A percentile compares a stretch with the other conserved stretches of the same genome.
Evolutionary conservation across 2,797 vertebrate species (phyloP).

Genomic region (Argya squamiceps): DNA sequence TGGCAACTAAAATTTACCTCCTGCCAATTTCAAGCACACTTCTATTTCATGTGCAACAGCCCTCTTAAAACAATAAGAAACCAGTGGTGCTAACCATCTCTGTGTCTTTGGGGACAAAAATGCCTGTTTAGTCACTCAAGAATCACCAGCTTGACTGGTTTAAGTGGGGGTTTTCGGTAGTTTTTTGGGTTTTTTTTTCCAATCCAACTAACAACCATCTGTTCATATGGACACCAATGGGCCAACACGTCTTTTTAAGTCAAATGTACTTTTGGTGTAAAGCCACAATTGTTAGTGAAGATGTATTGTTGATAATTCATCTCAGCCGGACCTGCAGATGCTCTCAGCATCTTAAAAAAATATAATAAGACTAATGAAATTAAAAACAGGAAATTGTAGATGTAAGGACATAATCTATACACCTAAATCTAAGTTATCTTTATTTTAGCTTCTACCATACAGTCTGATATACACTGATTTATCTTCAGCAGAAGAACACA

Average conservation of each 20-base stretch:
- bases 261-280: not conserved
- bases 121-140: not conserved
- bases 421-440: not conserved
- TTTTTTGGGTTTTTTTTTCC: not conserved
- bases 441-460: not conserved
- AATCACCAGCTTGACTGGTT: not conserved
- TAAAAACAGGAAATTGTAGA: not conserved
- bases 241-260: not conserved
- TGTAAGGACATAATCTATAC: not conserved
- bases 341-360: constrained; percentile 33
- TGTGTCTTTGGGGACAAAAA: not conserved
- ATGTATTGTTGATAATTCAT: not conserved
- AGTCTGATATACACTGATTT: not conserved
- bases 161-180: fast-evolving
- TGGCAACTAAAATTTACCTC: not conserved
- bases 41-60: not conserved
- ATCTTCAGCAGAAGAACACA: not conserved
- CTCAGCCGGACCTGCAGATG: constrained; percentile 1
- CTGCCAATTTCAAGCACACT: not conserved
- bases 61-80: not conserved
- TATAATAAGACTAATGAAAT: constrained; percentile 7
- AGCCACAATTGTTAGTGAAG: not conserved
- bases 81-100: not conserved
- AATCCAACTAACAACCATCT: not conserved
- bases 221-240: not conserved